Evolutionary conservation across 2,113 vertebrate species (phyloP).

Genomic region (Amia ocellicauda): DNA sequence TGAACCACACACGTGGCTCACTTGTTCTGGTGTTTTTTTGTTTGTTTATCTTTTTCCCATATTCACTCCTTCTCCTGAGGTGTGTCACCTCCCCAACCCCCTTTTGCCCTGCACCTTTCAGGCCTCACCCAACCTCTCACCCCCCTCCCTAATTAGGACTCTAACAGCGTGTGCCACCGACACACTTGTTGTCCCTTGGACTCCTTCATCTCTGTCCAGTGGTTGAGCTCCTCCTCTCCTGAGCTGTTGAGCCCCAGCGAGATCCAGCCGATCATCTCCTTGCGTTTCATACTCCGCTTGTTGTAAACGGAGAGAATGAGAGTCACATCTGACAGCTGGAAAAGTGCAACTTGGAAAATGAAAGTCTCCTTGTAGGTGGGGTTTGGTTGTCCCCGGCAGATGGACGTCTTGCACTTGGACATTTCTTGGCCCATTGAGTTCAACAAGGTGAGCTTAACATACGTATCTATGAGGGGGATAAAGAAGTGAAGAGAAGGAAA

Average conservation of each 20-base stretch:
- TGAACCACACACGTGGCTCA: not conserved
- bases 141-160: conserved; percentile 67
- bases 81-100: not conserved
- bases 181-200: conserved; percentile 96
- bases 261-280: conserved; percentile 98
- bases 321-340: conserved; percentile 95
- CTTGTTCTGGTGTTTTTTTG: not conserved
- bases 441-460: conserved; percentile 92
- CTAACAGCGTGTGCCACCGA: conserved; percentile 89
- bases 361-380: conserved; percentile 97
- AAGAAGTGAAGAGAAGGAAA: not conserved
- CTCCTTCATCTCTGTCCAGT: conserved; percentile 98
- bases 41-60: too few relatives aligned
- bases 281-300: conserved; percentile 96
- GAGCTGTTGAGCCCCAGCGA: conserved; percentile 96
- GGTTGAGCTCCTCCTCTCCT: conserved; percentile 90
- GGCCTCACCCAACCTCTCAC: not conserved
- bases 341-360: conserved; percentile 94
- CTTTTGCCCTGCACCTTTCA: not conserved
- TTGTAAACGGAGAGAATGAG: conserved; percentile 96
- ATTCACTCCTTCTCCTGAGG: not conserved
- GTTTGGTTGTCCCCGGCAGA: conserved; percentile 92
- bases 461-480: conserved; percentile 75
- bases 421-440: conserved; percentile 99
- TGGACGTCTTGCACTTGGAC: conserved; percentile 97